Evolutionary conservation across 2,888 invertebrate species (phyloP).

Genomic region (Trissoscelio sp.): DNA sequence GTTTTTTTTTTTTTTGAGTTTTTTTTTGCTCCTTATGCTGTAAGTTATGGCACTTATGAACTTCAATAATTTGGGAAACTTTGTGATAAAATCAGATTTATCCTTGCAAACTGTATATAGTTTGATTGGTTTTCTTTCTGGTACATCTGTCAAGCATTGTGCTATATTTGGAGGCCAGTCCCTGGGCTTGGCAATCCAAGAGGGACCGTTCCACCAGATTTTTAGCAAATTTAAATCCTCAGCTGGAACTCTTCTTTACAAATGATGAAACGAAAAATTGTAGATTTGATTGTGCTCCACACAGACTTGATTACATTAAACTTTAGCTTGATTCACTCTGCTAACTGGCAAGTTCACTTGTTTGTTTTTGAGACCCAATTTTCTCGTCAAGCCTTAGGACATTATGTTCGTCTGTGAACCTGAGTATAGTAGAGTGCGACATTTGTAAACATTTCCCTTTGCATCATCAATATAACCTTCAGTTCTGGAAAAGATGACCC

Average conservation of each 20-base stretch:
- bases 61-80: conserved; percentile 6
- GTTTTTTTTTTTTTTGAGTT: background rate
- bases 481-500: too few relatives aligned
- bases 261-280: background rate
- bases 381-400: background rate
- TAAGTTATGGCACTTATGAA: conserved; percentile 12
- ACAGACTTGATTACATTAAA: background rate
- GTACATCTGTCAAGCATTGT: background rate
- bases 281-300: background rate
- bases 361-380: background rate
- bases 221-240: background rate
- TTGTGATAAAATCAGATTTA: background rate
- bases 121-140: conserved; percentile 9
- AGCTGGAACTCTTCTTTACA: conserved; percentile 6
- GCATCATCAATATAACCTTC: background rate
- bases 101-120: background rate
- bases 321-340: background rate
- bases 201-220: conserved; percentile 23
- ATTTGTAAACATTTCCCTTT: background rate
- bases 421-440: conserved; percentile 18
- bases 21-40: conserved; percentile 14
- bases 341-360: background rate
- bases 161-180: conserved; percentile 2
- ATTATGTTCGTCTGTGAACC: conserved; percentile 26
- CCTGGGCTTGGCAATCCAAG: background rate